Evolutionary conservation across 2,113 vertebrate genomes (phyloP).

Genomic region (Corydoras sp.): DNA sequence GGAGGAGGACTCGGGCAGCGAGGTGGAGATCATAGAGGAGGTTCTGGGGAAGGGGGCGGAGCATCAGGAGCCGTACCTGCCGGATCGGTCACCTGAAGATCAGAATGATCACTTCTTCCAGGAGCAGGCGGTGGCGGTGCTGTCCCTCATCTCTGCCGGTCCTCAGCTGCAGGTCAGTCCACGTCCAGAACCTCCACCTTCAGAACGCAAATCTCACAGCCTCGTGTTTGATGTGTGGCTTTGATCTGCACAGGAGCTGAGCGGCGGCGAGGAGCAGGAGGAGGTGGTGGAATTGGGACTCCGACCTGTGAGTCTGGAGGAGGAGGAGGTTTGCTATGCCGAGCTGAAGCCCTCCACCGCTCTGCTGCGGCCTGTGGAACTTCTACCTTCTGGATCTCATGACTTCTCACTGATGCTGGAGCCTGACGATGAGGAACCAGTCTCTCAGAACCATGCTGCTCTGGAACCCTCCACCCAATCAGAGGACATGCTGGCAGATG

Average conservation of each 20-base stretch:
- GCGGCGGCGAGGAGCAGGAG: conserved; percentile 38
- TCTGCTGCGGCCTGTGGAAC: conserved; percentile 66
- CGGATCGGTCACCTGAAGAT: conserved; percentile 49
- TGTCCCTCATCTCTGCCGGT: conserved; percentile 53
- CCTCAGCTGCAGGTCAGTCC: conserved; percentile 56
- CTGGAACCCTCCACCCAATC: background rate
- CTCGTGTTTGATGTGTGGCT: conserved; percentile 50
- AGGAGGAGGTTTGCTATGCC: conserved; percentile 52
- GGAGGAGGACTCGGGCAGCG: conserved; percentile 59
- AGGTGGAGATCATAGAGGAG: conserved; percentile 70
- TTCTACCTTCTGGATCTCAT: conserved; percentile 58
- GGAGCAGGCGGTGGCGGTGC: conserved; percentile 54
- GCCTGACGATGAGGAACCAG: conserved; percentile 63
- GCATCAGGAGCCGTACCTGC: conserved; percentile 45
- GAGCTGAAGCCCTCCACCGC: conserved; percentile 66
- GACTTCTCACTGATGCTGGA: conserved; percentile 85
- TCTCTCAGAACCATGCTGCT: background rate
- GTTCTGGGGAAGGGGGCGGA: conserved; percentile 58
- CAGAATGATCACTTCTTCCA: conserved; percentile 50
- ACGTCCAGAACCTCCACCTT: no score
- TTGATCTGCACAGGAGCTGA: conserved; percentile 49
- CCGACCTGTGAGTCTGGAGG: conserved; percentile 48
- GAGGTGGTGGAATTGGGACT: conserved; percentile 47
- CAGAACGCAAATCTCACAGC: background rate
- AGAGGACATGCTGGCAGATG: background rate